Evolutionary conservation across 2,888 invertebrate genomes (phyloP), one percentile per base, ranked within the genome.

Genomic region (Calliopum simillimum): DNA sequence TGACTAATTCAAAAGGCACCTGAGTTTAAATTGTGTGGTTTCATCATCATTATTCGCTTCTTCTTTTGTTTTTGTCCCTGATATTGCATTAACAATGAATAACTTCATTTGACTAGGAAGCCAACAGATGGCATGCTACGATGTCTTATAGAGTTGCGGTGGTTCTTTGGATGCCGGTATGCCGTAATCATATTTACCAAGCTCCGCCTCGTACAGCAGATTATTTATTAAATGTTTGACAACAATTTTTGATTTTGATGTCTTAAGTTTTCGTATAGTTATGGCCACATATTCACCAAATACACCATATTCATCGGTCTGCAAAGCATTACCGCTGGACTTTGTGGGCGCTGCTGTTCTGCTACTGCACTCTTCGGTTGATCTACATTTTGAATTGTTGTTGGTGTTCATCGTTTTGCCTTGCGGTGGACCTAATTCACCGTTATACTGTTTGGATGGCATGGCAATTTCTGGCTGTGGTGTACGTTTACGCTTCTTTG

Each of bases 211-310:
- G 33, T 84, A 84, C 4, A 84, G 74, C 64, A 84, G 74, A 77
- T 84, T 84, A 66, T 84, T 84, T 72, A 84, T 84, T 74, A 84
- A 76, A 75, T 84, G 84, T 71, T 84, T 84, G 47, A 85, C 84
- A 43, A 84, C 85, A 33, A 84, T 83, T 75, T 84, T 82, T 21
- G 85, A 81, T 73, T 85, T 84, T 69, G 82, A 76, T 21, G 84
- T 83, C 76, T 83, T 84, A 64, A 84, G 74, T 66, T 83, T 85
- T 65, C 85, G 78, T 76, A 84, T 85, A 59, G 84, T 84, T 69
- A 84, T 82, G 71, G 84, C 84, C 71, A 84, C 84, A 69, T 85
- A 85, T 70, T 84, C 85, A 16, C 84, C 84, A 75, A 84, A 84
- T 61, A 84, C 83, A 0, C 84, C 84, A 67, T 84, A 84, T 69